Base-by-base conservation (phyloP, 1,140 invertebrate genomes). In the Pygmarrhopalites habei region DNA sequence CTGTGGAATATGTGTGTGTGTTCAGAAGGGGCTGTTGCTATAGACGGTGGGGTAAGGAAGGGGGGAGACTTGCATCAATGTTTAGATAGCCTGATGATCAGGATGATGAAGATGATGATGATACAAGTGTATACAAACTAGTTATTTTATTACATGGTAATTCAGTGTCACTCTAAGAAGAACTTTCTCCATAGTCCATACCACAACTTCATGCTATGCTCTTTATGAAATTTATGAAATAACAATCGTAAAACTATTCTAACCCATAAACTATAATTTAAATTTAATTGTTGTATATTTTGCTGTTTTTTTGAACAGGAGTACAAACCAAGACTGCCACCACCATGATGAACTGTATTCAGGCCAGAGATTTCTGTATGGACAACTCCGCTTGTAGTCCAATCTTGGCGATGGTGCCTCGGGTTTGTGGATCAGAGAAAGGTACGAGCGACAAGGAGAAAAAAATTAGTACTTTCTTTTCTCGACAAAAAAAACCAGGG, bases 311-410 rank as follows among this genome's bases (percentile, higher is more conserved):
- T 59, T 83, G n/a, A 84, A 41, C 80, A 88, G 86, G 85, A 74
- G 80, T 83, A 59, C 85, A 84, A 72, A 82, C 84, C 69, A 86
- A 86, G 74, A 82, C 81, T 64, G 82, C 85, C 26, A 83, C 86
- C 68, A 85, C 86, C 58, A 89, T 89, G 71, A 79, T 90, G 65
- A 91, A 91, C 78, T 91, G 89, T 76, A 81, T 91, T 57, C 79
- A 88, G 70, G 88, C 89, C 19, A 82, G 88, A 65, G 86, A 90
- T 74, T 79, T 89, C 28, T 92, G 89, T 76, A 88, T 88, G 74
- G 88, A 91, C 74, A 88, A 92, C 78, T 80, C 85, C 30, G 89
- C 88, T 62, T 92, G 89, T 78, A 88, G 87, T 65, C 87, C 88
- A 46, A 90, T 92, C 73, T 76, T 92, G 72, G 87, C 90, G 79